Evolutionary conservation across 2,113 vertebrate genomes (phyloP).

Genomic region (Kryptolebias marmoratus): DNA sequence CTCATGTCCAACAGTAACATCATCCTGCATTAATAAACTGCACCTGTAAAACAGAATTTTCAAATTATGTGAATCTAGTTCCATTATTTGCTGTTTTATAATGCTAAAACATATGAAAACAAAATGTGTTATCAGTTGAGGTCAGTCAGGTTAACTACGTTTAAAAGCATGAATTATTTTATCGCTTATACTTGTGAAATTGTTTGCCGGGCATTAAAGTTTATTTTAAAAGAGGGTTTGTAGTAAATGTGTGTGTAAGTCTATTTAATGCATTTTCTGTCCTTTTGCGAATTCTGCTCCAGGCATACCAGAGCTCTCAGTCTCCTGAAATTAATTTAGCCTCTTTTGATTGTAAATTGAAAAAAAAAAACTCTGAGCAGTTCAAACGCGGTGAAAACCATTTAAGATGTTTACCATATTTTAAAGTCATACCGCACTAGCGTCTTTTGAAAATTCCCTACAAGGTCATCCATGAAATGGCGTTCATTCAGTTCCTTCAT

Average conservation of each 20-base stretch:
- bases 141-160: not conserved
- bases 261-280: conserved; percentile 30
- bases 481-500: conserved; percentile 36
- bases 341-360: conserved; percentile 47
- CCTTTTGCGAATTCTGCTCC: conserved; percentile 31
- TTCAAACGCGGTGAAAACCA: conserved; percentile 36
- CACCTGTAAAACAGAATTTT: not conserved
- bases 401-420: conserved; percentile 37
- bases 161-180: not conserved
- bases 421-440: conserved; percentile 40
- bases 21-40: not conserved
- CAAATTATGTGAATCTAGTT: not conserved
- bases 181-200: not conserved
- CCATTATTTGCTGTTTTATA: too few species aligned
- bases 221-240: conserved; percentile 29
- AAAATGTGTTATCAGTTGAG: not conserved
- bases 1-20: not conserved
- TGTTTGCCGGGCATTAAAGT: conserved; percentile 14
- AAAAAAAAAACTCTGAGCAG: conserved; percentile 10
- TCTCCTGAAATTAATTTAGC: conserved; percentile 50
- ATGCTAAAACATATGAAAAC: not conserved
- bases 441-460: conserved; percentile 38
- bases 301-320: conserved; percentile 35
- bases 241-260: not conserved
- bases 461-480: conserved; percentile 63